A percentile compares a stretch with the other conserved stretches of the same genome.
Conservation (phyloP, 1,140 invertebrate genomes). For the Megalonaias nervosa region DNA sequence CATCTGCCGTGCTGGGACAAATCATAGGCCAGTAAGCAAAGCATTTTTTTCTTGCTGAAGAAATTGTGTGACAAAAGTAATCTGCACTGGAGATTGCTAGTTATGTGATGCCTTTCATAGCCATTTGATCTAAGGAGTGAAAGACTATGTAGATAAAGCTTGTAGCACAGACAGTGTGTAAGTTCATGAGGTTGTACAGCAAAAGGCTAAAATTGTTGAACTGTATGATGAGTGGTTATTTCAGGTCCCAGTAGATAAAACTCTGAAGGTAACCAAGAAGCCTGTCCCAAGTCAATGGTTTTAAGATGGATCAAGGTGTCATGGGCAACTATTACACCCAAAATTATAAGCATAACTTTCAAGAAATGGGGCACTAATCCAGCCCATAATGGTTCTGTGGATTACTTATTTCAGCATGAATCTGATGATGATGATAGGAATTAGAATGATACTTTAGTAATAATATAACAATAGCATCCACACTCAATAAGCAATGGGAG, state of each 20-base stretch:
- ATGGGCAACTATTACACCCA: slow-evolving; percentile 13
- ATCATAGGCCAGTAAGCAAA: slow-evolving; percentile 18
- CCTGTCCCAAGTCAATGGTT: not conserved
- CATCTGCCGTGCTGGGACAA: slow-evolving; percentile 17
- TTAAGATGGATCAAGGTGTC: slow-evolving; percentile 13
- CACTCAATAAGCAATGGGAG: no score
- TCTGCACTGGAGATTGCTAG: not conserved
- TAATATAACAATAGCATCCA: no score
- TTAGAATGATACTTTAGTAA: no score
- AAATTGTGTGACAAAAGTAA: slow-evolving; percentile 8
- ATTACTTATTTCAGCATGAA: slow-evolving; percentile 5
- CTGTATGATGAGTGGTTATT: no score
- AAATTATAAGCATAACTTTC: not conserved
- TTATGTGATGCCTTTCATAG: slow-evolving; percentile 10
- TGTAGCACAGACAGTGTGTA: slow-evolving; percentile 2
- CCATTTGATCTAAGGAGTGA: slow-evolving; percentile 6
- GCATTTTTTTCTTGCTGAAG: slow-evolving; percentile 15
- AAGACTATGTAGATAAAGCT: slow-evolving; percentile 1
- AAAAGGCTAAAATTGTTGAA: not conserved
- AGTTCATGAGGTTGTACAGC: slow-evolving; percentile 9
- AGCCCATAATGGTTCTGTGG: slow-evolving; percentile 3
- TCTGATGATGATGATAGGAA: not conserved
- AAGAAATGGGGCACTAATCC: not conserved
- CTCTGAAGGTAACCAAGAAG: no score
- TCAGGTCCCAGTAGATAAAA: no score